Evolutionary conservation across 2,113 vertebrate species (phyloP).

Genomic region (Syngnathus typhle): DNA sequence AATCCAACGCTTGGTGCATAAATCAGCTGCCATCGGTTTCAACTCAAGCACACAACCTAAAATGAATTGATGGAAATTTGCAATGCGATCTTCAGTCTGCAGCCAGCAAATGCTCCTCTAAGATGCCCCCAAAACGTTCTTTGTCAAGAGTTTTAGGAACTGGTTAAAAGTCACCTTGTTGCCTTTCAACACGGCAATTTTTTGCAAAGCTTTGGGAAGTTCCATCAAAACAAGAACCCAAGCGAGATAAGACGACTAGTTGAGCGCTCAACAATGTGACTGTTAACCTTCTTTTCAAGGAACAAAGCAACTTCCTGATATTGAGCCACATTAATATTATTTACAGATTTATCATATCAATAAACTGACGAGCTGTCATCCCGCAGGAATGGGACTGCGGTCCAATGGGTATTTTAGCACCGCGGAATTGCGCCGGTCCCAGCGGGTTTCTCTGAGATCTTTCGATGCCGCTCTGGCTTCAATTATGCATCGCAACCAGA

Average conservation of each 20-base stretch:
- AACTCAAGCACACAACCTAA: too few species aligned
- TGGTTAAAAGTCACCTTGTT: neutral
- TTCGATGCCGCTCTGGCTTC: constrained; percentile 74
- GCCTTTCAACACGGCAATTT: neutral
- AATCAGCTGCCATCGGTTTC: too few species aligned
- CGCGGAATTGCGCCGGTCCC: constrained; percentile 40
- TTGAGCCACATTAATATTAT: constrained; percentile 10
- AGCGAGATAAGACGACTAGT: neutral
- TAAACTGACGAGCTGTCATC: constrained; percentile 72
- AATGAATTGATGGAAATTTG: too few species aligned
- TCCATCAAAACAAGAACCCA: neutral
- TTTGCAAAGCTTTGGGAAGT: neutral
- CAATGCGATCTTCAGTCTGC: too few species aligned
- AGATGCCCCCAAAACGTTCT: neutral
- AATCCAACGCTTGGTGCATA: too few species aligned
- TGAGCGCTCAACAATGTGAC: neutral
- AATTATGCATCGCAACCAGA: constrained; percentile 77
- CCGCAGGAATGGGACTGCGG: constrained; percentile 2
- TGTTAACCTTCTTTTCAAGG: neutral
- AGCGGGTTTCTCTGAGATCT: constrained; percentile 67
- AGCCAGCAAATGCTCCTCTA: neutral
- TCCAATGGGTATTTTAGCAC: constrained; percentile 58
- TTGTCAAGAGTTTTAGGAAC: neutral
- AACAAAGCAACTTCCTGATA: constrained; percentile 2
- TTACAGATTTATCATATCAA: constrained; percentile 37